Percentiles rank a stretch among this genome's conserved stretches.
phyloP scores from a whole-genome alignment of 2,797 vertebrate species.

The Ceyx erithaca region DNA sequence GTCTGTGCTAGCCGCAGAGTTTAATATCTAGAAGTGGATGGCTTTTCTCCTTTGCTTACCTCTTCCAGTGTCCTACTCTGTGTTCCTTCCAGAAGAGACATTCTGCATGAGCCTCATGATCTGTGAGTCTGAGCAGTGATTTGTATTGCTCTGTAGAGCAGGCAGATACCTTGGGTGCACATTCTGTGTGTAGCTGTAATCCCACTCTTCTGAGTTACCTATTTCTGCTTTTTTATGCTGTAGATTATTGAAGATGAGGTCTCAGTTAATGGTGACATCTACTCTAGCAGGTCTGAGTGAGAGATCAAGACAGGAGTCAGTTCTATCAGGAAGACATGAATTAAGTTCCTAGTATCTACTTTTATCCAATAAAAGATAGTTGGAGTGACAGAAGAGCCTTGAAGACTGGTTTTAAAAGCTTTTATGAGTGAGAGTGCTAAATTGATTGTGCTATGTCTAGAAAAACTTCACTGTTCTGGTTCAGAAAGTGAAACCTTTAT shows the following conservation, averaged over 20 bases:
- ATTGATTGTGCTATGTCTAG: background rate
- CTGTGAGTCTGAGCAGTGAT: fast-evolving
- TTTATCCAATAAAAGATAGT: background rate
- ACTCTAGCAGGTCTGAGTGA: background rate
- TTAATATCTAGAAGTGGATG: background rate
- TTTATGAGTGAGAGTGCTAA: background rate
- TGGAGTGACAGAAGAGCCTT: background rate
- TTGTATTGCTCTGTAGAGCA: background rate
- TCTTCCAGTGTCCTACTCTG: fast-evolving
- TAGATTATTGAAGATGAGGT: background rate
- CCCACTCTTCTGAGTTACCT: background rate
- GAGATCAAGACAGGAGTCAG: background rate
- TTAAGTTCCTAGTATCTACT: background rate
- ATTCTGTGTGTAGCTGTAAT: background rate
- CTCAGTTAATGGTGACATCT: background rate
- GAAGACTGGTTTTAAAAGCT: background rate
- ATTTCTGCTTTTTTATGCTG: background rate
- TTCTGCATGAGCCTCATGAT: fast-evolving
- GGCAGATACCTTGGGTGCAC: background rate
- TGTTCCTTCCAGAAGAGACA: background rate
- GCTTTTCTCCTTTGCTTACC: background rate
- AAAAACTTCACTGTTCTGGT: background rate
- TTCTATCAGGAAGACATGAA: background rate
- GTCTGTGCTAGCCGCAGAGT: background rate
- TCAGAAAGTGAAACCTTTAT: background rate